phyloP scores from a whole-genome alignment of 2,888 invertebrate genomes.

The Drosophila meridiana region DNA sequence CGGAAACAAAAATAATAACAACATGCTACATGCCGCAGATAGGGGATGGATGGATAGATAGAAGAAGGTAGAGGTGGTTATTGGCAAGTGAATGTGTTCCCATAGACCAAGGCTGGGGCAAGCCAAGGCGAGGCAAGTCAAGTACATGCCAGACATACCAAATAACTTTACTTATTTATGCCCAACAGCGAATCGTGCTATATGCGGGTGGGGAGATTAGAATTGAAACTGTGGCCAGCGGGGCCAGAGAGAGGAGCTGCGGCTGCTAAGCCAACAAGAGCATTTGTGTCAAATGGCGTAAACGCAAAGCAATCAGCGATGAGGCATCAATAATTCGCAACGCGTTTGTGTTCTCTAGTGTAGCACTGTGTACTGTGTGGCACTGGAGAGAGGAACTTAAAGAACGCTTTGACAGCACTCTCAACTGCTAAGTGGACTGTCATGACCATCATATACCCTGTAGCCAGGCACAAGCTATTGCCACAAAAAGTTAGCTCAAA shows the following conservation, averaged over 20 bases:
- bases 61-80: slow-evolving; percentile 4
- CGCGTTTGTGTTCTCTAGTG: slow-evolving; percentile 52
- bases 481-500: background rate
- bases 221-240: background rate
- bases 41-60: background rate
- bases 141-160: slow-evolving; percentile 73
- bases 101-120: background rate
- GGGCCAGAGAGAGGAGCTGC: background rate
- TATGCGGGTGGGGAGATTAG: slow-evolving; percentile 23
- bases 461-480: background rate
- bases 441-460: background rate
- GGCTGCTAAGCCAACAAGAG: slow-evolving; percentile 35
- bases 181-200: slow-evolving; percentile 40
- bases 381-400: background rate
- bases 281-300: slow-evolving; percentile 74
- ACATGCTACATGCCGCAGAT: slow-evolving; percentile 22
- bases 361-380: background rate
- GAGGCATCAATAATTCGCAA: slow-evolving; percentile 76
- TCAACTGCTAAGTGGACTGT: background rate
- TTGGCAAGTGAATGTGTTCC: slow-evolving; percentile 19
- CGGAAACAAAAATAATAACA: slow-evolving; percentile 53
- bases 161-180: slow-evolving; percentile 75
- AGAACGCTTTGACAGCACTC: slow-evolving; percentile 2
- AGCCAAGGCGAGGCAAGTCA: slow-evolving; percentile 20
- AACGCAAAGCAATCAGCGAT: slow-evolving; percentile 77